Conservation (phyloP, 2,113 vertebrate species). For the Megaceryle maxima region DNA sequence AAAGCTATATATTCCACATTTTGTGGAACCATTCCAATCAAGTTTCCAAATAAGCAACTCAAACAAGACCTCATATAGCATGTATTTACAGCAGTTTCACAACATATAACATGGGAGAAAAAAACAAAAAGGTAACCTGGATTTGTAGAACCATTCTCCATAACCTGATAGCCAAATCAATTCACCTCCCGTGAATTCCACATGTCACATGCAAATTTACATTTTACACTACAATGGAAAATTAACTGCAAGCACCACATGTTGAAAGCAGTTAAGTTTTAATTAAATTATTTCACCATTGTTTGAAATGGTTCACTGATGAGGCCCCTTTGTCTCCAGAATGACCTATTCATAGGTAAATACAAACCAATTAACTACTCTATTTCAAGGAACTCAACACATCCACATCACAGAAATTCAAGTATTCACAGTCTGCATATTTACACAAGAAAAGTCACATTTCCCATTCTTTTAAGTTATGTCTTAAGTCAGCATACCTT, state of each 20-base stretch:
- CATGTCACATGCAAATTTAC: not conserved
- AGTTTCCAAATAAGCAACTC: not conserved
- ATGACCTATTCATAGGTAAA: not conserved
- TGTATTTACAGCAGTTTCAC: not conserved
- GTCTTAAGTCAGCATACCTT: not conserved
- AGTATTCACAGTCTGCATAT: not conserved
- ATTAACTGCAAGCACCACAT: not conserved
- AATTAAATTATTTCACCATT: not conserved
- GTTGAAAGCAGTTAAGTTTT: not conserved
- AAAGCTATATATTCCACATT: too few relatives aligned
- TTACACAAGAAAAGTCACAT: not conserved
- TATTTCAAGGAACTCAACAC: not conserved
- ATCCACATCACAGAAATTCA: accelerated
- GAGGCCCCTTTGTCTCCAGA: not conserved
- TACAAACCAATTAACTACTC: not conserved
- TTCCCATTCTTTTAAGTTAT: not conserved
- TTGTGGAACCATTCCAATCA: not conserved
- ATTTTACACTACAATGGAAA: not conserved
- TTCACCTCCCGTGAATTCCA: not conserved
- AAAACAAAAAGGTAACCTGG: not conserved
- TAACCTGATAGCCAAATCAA: not conserved
- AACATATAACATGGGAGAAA: not conserved
- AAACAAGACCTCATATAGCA: not conserved
- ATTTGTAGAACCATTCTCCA: not conserved
- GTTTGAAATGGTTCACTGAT: not conserved